Evolutionary conservation across 2,113 vertebrate species (phyloP).

Genomic region (Thalassoma bifasciatum): DNA sequence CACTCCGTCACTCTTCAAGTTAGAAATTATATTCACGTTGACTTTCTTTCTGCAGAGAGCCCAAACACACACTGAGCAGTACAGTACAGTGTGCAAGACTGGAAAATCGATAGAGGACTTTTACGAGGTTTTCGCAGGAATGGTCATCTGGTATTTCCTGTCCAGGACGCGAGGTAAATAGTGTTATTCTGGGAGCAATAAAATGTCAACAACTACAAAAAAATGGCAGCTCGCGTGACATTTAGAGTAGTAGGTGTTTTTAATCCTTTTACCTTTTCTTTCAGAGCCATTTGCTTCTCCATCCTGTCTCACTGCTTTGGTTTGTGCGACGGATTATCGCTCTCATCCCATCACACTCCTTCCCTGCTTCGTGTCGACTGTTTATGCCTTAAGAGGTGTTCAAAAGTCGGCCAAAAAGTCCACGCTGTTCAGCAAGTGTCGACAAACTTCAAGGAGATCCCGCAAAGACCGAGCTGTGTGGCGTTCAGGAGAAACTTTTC

Average conservation of each 20-base stretch:
- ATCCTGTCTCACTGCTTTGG: slow-evolving; percentile 77
- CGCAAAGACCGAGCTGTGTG: slow-evolving; percentile 23
- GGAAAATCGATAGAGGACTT: slow-evolving; percentile 74
- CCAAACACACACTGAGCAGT: slow-evolving; percentile 27
- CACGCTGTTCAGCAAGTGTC: slow-evolving; percentile 12
- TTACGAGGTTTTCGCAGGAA: slow-evolving; percentile 67
- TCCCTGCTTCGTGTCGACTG: slow-evolving; percentile 22
- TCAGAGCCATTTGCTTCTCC: slow-evolving; percentile 81
- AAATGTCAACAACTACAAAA: slow-evolving; percentile 6
- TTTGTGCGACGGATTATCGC: slow-evolving; percentile 63
- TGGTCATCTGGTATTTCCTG: slow-evolving; percentile 65
- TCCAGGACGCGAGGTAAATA: slow-evolving; percentile 21
- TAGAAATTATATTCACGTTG: slow-evolving; percentile 7
- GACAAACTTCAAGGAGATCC: slow-evolving; percentile 7
- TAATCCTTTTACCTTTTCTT: slow-evolving; percentile 81
- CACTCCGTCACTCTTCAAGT: background rate
- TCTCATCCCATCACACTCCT: slow-evolving; percentile 80
- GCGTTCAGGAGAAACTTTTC: slow-evolving; percentile 72
- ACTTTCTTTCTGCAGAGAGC: slow-evolving; percentile 23
- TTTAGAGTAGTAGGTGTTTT: background rate
- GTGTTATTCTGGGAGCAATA: background rate
- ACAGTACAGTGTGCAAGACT: slow-evolving; percentile 54
- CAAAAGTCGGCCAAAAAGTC: background rate
- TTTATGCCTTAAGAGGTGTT: slow-evolving; percentile 13
- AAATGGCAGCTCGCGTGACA: slow-evolving; percentile 3